Conservation (phyloP, 2,113 vertebrate genomes). For the Phoenicopterus ruber region DNA sequence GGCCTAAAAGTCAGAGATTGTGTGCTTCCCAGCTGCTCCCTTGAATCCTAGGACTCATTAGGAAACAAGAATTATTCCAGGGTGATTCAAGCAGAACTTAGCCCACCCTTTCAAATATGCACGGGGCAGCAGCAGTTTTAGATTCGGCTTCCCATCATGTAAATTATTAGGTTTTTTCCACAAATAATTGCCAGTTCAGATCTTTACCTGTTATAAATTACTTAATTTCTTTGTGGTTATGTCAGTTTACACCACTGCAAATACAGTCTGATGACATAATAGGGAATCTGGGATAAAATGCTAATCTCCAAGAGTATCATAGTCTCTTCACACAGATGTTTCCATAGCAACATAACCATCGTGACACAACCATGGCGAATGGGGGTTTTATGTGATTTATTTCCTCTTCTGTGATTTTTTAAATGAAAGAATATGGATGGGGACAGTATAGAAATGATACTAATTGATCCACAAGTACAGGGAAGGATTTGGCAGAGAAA, state of each 20-base stretch:
- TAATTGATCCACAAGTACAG: slow-evolving; percentile 3
- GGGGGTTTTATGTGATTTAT: not conserved
- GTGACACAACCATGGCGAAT: not conserved
- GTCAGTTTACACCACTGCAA: not conserved
- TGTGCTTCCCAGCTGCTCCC: not conserved
- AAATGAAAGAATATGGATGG: not conserved
- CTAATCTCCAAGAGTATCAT: not conserved
- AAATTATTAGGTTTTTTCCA: not conserved
- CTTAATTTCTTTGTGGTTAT: not conserved
- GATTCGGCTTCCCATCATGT: not conserved
- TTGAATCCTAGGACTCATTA: not conserved
- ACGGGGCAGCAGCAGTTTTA: not conserved
- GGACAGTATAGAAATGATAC: not conserved
- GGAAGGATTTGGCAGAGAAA: not conserved
- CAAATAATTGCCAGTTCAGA: not conserved
- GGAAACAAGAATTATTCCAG: not conserved
- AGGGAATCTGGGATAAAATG: slow-evolving; percentile 20
- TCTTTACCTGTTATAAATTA: not conserved
- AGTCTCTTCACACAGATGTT: slow-evolving; percentile 26
- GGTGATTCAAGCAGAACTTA: not conserved
- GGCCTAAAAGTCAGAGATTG: not conserved
- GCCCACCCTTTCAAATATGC: not conserved
- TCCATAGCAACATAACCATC: slow-evolving; percentile 43
- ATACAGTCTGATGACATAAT: slow-evolving; percentile 1
- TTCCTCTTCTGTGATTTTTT: not conserved